phyloP scores from a whole-genome alignment of 1,140 invertebrate genomes.

The Trichoplusia ni region DNA sequence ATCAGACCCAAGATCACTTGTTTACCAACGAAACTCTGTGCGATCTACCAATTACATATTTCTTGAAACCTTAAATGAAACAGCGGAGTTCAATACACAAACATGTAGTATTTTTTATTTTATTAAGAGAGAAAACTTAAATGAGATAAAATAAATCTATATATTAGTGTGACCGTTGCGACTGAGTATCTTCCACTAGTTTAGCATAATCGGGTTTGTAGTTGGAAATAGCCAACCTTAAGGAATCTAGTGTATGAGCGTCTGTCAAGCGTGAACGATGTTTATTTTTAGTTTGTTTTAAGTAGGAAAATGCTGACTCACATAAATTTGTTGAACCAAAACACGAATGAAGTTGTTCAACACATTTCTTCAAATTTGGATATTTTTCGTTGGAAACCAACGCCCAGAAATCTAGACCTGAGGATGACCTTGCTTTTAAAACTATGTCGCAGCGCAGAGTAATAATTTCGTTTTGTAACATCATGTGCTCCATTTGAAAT shows the following conservation, averaged over 20 bases:
- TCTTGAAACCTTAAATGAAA: background rate
- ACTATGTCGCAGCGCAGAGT: slow-evolving; percentile 52
- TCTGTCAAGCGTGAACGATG: slow-evolving; percentile 45
- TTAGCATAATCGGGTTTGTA: too few species aligned
- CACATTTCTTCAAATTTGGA: slow-evolving; percentile 56
- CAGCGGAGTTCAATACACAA: background rate
- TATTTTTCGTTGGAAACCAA: slow-evolving; percentile 53
- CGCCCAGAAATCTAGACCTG: slow-evolving; percentile 50
- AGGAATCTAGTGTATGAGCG: slow-evolving; percentile 1
- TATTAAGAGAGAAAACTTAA: too few species aligned
- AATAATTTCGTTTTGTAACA: slow-evolving; percentile 53
- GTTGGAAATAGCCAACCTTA: too few species aligned
- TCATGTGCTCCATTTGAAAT: slow-evolving; percentile 42
- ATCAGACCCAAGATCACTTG: background rate
- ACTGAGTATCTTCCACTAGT: too few species aligned
- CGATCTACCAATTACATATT: background rate
- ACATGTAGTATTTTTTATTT: too few species aligned
- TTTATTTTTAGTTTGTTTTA: slow-evolving; percentile 44
- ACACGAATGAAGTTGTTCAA: slow-evolving; percentile 48
- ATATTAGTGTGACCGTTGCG: too few species aligned
- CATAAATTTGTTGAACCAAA: slow-evolving; percentile 56
- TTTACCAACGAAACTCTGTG: background rate
- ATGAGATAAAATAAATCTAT: too few species aligned
- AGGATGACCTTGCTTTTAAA: slow-evolving; percentile 49
- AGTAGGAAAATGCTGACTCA: slow-evolving; percentile 45